Base-by-base conservation (phyloP, 2,797 vertebrate genomes). In the Anguilla pacifica region DNA sequence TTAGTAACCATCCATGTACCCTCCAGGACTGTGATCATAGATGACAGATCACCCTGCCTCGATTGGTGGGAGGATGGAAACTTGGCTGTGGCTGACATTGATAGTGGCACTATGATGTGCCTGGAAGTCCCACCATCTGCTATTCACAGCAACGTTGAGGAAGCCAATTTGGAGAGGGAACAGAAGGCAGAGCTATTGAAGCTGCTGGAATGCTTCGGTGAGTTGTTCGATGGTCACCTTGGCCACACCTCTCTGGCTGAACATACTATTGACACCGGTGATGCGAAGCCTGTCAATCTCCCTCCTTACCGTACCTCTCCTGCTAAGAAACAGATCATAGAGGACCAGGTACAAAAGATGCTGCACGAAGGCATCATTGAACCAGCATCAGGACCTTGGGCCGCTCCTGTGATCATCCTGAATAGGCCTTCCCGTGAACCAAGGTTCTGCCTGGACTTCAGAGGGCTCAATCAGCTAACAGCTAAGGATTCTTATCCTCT, bases 1-100 rank as follows among this genome's bases (percentile, higher is more conserved):
- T 88, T 89, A 0, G 0, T 91, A 4, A 28, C 67, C 0, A 70
- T 92, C 39, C 87, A 90, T 17, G 28, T 91, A 1, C 88, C 90
- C 0, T 87, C 84, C 5, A 91, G 89, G 84, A 91, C 88, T 22
- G 88, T 91, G 0, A 13, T 87, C 0, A 85, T 91, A 2, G 87
- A 88, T 53, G 39, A 39, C 6, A 89, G 0, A 2, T 15, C 3
- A 64, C 87, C 1, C 88, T 6, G 13, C 0, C 39, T 43, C 39
- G 39, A 43, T 43, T 43, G 2, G 17, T 43, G 13, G 25, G 77
- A 64, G 2, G 31, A 72, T 49, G 9, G 25, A 0, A 4, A 1
- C 28, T 89, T 6, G 0, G 2, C 2, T 1, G 0, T 0, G 51
- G 6, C 51, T 53, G 6, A 6, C 51, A 53, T 43, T 43, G 51